Evolutionary conservation across 1,140 invertebrate species (phyloP).

Genomic region (Diploscapter pachys): DNA sequence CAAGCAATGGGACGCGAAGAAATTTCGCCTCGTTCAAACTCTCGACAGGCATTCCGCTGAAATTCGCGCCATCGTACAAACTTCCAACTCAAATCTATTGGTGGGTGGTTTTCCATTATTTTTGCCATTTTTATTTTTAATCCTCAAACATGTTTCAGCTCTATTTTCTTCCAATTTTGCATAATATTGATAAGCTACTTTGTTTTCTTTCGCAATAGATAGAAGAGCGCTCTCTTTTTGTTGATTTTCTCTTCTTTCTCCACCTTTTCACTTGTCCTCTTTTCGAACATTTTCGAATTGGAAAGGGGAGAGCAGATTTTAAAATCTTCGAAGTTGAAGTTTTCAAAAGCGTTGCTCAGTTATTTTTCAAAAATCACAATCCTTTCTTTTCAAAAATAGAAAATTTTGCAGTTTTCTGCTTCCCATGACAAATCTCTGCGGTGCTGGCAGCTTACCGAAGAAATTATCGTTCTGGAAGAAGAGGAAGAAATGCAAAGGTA

Average conservation of each 20-base stretch:
- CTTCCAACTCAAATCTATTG: constrained; percentile 38
- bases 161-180: no score
- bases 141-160: no score
- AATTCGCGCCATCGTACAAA: constrained; percentile 43
- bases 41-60: constrained; percentile 66
- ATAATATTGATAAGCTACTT: no score
- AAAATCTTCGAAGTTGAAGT: no score
- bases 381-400: not conserved
- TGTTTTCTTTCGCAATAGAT: no score
- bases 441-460: constrained; percentile 79
- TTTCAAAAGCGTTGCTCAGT: not conserved
- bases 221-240: no score
- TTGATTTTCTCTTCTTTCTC: no score
- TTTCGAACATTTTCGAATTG: no score
- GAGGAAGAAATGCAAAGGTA: constrained; percentile 70
- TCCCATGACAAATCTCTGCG: constrained; percentile 84
- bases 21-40: constrained; percentile 67
- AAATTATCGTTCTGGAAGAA: constrained; percentile 86
- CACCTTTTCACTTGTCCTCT: no score
- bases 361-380: constrained; percentile 1
- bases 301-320: no score
- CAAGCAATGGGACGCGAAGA: constrained; percentile 95
- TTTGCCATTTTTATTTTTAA: no score
- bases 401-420: constrained; percentile 69
- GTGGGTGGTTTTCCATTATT: constrained; percentile 15